phyloP scores from a whole-genome alignment of 2,888 invertebrate species.

The Lasioglossum calceatum region DNA sequence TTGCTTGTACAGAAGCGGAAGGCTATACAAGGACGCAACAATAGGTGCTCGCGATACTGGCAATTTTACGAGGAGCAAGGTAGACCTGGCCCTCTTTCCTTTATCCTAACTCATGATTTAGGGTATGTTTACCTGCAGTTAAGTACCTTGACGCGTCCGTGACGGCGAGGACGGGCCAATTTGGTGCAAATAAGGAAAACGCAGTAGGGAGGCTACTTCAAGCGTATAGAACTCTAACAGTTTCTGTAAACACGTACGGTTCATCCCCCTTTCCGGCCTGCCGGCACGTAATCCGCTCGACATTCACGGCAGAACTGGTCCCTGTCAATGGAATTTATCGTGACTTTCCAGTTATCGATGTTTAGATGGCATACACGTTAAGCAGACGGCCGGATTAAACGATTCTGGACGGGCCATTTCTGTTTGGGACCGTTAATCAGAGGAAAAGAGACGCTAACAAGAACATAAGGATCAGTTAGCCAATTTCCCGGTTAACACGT shows the following conservation, averaged over 20 bases:
- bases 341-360: slow-evolving; percentile 37
- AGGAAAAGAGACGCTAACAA: neutral
- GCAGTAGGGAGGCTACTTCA: slow-evolving; percentile 65
- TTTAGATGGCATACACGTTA: slow-evolving; percentile 23
- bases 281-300: slow-evolving; percentile 56
- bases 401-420: neutral
- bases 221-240: slow-evolving; percentile 73
- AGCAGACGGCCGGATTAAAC: neutral
- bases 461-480: neutral
- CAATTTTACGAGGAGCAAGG: slow-evolving; percentile 72
- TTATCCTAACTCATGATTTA: slow-evolving; percentile 72
- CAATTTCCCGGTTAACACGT: neutral
- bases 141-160: slow-evolving; percentile 77
- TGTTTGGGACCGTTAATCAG: neutral
- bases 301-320: slow-evolving; percentile 26
- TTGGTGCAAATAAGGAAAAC: slow-evolving; percentile 70
- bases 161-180: slow-evolving; percentile 69
- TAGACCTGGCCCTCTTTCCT: slow-evolving; percentile 43
- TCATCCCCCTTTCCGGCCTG: slow-evolving; percentile 48
- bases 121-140: slow-evolving; percentile 79
- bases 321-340: slow-evolving; percentile 34
- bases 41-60: slow-evolving; percentile 61
- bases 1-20: slow-evolving; percentile 47
- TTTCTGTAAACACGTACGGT: slow-evolving; percentile 74
- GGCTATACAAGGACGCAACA: slow-evolving; percentile 56